Evolutionary conservation across 2,113 vertebrate species (phyloP).

Genomic region (Orycteropus afer): DNA sequence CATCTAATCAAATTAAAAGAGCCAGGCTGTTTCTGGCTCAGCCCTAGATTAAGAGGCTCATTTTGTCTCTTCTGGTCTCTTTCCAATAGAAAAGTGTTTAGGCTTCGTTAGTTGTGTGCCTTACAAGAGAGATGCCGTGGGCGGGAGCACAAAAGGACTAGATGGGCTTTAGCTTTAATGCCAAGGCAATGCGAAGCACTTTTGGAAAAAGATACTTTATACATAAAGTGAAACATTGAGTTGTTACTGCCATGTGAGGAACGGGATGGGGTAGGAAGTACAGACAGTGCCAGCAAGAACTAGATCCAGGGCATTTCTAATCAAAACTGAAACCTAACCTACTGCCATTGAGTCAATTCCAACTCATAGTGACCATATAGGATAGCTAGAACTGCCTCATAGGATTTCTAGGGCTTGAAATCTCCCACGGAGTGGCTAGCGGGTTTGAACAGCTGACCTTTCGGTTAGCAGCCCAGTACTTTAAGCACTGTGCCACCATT

Average conservation of each 20-base stretch:
- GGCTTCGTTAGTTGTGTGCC: neutral
- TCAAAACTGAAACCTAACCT: neutral
- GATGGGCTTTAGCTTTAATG: neutral
- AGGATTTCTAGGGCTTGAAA: neutral
- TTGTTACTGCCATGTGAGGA: neutral
- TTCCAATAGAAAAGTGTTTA: neutral
- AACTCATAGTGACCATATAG: neutral
- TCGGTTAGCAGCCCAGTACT: too few relatives aligned
- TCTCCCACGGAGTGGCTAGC: neutral
- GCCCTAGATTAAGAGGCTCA: neutral
- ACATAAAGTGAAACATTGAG: neutral
- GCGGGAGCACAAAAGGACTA: neutral
- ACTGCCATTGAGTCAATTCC: neutral
- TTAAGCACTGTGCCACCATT: too few relatives aligned
- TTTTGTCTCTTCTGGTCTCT: neutral
- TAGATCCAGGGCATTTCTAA: neutral
- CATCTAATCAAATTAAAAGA: too few relatives aligned
- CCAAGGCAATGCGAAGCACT: neutral
- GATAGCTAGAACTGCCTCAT: neutral
- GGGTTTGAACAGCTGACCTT: neutral
- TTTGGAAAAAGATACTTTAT: slow-evolving; percentile 12
- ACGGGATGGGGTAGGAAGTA: neutral
- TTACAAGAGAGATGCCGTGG: neutral
- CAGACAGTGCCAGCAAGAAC: neutral
- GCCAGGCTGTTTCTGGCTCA: neutral